Conservation (phyloP, 1,140 invertebrate genomes). For the Phenacoccus solenopsis region DNA sequence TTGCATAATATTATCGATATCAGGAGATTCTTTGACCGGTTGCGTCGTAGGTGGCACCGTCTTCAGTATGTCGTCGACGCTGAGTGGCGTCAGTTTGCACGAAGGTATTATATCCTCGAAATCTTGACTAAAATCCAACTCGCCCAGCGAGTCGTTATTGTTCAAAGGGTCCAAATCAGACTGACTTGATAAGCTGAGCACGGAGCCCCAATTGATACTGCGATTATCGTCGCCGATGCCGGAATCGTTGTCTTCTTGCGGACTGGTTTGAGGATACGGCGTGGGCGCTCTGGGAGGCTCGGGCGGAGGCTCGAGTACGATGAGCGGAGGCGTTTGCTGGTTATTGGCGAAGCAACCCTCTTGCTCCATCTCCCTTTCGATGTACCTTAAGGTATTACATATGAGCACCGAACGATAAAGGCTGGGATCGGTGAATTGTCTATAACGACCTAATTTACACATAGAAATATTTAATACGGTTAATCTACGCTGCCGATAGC, state of each 20-base stretch:
- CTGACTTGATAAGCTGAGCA: slow-evolving; percentile 68
- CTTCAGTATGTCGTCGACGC: slow-evolving; percentile 46
- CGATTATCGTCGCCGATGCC: slow-evolving; percentile 23
- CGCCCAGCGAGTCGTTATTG: slow-evolving; percentile 46
- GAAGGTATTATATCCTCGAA: slow-evolving; percentile 44
- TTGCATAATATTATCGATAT: slow-evolving; percentile 24
- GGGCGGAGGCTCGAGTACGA: slow-evolving; percentile 35
- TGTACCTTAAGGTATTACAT: slow-evolving; percentile 79
- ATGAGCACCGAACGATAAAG: slow-evolving; percentile 85
- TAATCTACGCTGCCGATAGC: slow-evolving; percentile 69
- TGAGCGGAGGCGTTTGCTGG: slow-evolving; percentile 34
- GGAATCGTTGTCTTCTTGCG: slow-evolving; percentile 24
- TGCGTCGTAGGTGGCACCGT: slow-evolving; percentile 27
- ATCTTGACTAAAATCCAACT: slow-evolving; percentile 27
- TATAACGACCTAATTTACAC: slow-evolving; percentile 76
- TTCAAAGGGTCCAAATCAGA: slow-evolving; percentile 70
- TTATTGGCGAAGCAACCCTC: slow-evolving; percentile 40
- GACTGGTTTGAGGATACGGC: slow-evolving; percentile 30
- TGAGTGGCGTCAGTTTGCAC: slow-evolving; percentile 43
- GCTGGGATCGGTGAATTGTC: slow-evolving; percentile 77
- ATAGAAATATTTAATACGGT: slow-evolving; percentile 85
- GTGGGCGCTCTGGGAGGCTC: slow-evolving; percentile 37
- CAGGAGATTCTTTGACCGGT: slow-evolving; percentile 14
- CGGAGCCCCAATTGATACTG: slow-evolving; percentile 80
- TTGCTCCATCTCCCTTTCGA: slow-evolving; percentile 79